Base-by-base conservation (phyloP, 2,888 invertebrate species). In the Ornithoptera priamus region DNA sequence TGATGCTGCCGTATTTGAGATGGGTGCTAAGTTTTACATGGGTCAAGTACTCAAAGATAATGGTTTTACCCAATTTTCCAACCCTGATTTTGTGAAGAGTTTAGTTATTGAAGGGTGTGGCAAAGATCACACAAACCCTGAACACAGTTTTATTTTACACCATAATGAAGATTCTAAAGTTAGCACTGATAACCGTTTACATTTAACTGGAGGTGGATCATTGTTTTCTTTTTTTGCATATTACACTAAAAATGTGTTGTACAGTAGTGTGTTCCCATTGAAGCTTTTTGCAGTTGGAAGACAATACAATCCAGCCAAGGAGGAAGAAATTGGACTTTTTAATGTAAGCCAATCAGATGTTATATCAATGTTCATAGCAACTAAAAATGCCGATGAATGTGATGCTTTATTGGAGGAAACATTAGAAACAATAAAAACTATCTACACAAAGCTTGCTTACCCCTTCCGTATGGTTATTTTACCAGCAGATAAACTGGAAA, bases 81-180 rank as follows among this genome's bases (percentile, higher is more conserved):
- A 96, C 83, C 93, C 97, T 0, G 97, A 97, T 87, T 97, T 97
- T 87, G 93, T 94, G 7, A 94, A 96, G 68, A 96, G 96, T 80
- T 87, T 96, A 2, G 88, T 97, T 5, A 89, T 96, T 8, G 97
- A 97, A 88, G 97, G 96, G 63, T 94, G 95, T 77, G 95, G 95
- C 2, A 80, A 88, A 50, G 90, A 95, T 78, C 94, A 94, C 59
- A 89, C 93, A 3, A 89, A 95, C 75, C 86, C 93, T 0, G 78
- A 88, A 53, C 79, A 87, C n/a, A 88, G 94, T 15, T 96, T 95
- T 75, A 93, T 95, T 67, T 80, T 96, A 56, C 88, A 94, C 74
- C 91, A 94, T 71, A 92, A 93, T 69, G 92, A 93, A 61, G 93
- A 94, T 65, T 85, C 93, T 17, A 89, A 93, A 61, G 85, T 90